Base-by-base conservation (phyloP, 2,113 vertebrate genomes). In the Phaethornis superciliosus region DNA sequence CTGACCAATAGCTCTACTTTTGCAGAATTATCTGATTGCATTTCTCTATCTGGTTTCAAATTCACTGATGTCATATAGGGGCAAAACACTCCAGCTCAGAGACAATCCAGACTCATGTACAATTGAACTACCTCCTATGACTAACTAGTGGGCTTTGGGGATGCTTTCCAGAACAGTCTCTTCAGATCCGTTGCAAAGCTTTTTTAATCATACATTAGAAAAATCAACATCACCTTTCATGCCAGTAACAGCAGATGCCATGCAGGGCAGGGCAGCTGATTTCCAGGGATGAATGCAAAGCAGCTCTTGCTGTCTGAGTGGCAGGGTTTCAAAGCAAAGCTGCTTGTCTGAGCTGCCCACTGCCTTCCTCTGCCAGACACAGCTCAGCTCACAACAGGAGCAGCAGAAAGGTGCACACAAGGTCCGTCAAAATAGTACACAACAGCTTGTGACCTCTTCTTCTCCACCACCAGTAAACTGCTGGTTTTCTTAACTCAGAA, bases 361-460 rank as follows among this genome's bases (percentile, higher is more conserved):
- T 67, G 33, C 28, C 32, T 51, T 62, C 35, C 52, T 63, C 32
- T 44, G 71, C 40, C 37, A 15, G 47, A 22, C 13, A 19, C 65
- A 58, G 6, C 47, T 17, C 60, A 33, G 28, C 35, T 42, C 12
- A 2, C 2, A 32, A 40, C 56, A 42, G 35, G 16, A 42, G 46
- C 44, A 35, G 68, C 37, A 59, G 52, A 51, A 59, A 14, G n/a
- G 15, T 5, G 42, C 3, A 5, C 0, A 2, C 3, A 1, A 0
- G 1, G 42, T 58, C 60, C 1, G 0, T 12, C 46, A 46, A 55
- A 46, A n/a, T 35, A 40, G 37, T 1, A 3, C 33, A 32, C 2
- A 15, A 59, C 24, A 86, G 27, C 24, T 72, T 30, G 21, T 12
- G 22, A 52, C 33, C 28, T 44, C 54, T 64, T 83, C 47, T 64